These are phyloP conservation scores for Sorex fumeus DNA, from an alignment of 2,113 vertebrate species.

Conservation along the genomic window DNA sequence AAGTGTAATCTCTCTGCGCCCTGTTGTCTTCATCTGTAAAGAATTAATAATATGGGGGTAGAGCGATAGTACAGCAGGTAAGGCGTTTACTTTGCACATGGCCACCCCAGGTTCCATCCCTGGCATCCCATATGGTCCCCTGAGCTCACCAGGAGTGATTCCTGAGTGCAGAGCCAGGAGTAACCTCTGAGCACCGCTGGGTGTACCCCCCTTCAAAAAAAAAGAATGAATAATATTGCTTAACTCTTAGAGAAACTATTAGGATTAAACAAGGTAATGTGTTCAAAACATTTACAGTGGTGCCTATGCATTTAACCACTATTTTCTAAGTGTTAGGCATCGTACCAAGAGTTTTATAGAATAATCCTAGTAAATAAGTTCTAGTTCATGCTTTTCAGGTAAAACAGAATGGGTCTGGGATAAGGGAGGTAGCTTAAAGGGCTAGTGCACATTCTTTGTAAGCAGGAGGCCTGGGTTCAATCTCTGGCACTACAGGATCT, in stretches of 20 bases:
- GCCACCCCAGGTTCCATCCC: too few relatives aligned
- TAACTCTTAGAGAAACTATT: neutral
- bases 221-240: constrained; percentile 4
- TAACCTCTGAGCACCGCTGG: too few relatives aligned
- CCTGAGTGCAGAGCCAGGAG: too few relatives aligned
- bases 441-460: too few relatives aligned
- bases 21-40: constrained; percentile 25
- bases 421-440: too few relatives aligned
- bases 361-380: constrained; percentile 28
- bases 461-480: too few relatives aligned
- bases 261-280: constrained; percentile 17
- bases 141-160: too few relatives aligned
- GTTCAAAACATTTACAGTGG: neutral
- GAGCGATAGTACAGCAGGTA: too few relatives aligned
- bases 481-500: too few relatives aligned
- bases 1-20: neutral
- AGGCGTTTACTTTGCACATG: too few relatives aligned
- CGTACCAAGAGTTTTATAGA: constrained; percentile 39
- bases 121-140: too few relatives aligned
- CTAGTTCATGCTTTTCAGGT: constrained; percentile 26
- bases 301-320: neutral
- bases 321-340: constrained; percentile 53
- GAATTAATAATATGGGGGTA: neutral
- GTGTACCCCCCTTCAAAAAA: neutral
- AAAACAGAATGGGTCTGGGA: neutral